Conservation (phyloP, 2,113 vertebrate species). For the Collichthys lucidus region DNA sequence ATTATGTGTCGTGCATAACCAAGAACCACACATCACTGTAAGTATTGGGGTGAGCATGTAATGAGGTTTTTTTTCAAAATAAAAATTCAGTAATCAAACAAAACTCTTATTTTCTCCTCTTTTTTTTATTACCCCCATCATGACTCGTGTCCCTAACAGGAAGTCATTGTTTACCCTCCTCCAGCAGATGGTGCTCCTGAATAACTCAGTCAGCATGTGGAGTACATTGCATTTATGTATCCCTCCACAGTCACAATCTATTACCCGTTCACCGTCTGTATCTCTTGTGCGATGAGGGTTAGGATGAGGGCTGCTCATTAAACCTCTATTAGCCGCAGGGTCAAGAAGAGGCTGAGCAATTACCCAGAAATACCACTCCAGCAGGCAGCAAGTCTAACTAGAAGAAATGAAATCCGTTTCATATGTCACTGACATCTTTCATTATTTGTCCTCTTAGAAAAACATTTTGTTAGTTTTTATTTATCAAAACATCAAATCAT, state of each 20-base stretch:
- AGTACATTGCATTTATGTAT: neutral
- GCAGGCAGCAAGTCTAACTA: conserved; percentile 39
- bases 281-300: conserved; percentile 7
- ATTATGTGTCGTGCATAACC: conserved; percentile 42
- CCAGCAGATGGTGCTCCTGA: conserved; percentile 77
- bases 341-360: conserved; percentile 56
- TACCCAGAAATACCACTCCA: conserved; percentile 55
- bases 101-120: neutral
- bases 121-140: too few species aligned
- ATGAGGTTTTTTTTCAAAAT: conserved; percentile 60
- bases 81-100: conserved; percentile 47
- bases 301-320: conserved; percentile 54
- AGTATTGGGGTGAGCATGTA: conserved; percentile 40
- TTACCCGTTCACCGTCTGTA: conserved; percentile 46
- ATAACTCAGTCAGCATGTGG: conserved; percentile 28
- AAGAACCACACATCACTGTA: conserved; percentile 32
- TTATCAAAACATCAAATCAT: conserved; percentile 9
- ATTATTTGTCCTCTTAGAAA: conserved; percentile 26
- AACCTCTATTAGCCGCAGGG: conserved; percentile 41
- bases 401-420: conserved; percentile 40
- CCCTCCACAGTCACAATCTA: conserved; percentile 37
- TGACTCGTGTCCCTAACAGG: conserved; percentile 2
- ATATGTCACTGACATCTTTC: conserved; percentile 42
- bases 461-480: conserved; percentile 46
- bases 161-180: conserved; percentile 24